Percentiles rank a stretch among this genome's conserved stretches.
Conservation (phyloP, 2,797 vertebrate genomes). For the Intellagama lesueurii region DNA sequence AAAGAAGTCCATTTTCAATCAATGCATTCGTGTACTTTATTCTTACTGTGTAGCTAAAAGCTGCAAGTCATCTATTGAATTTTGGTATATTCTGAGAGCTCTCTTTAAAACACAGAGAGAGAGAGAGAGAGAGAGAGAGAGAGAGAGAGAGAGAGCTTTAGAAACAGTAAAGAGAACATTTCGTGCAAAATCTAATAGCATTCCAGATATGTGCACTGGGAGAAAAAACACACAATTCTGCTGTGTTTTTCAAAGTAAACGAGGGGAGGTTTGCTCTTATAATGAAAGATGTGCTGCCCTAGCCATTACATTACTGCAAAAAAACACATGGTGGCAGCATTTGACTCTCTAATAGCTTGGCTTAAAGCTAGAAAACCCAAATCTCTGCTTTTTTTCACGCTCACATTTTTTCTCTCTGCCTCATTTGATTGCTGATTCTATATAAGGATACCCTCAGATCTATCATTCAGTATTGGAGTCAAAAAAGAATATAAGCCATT, state of each 20-base stretch:
- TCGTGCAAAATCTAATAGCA: background rate
- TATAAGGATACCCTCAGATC: background rate
- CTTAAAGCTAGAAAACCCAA: background rate
- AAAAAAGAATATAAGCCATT: background rate
- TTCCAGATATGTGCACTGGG: background rate
- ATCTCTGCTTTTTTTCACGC: background rate
- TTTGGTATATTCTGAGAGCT: background rate
- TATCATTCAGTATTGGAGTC: background rate
- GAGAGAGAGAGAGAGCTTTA: no score
- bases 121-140: no score
- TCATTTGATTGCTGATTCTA: background rate
- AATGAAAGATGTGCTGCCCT: background rate
- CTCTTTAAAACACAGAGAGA: background rate
- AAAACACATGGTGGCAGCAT: constrained; percentile 21
- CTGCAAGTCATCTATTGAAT: background rate
- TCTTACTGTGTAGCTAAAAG: background rate
- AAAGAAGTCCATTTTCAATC: background rate
- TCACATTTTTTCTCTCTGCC: background rate
- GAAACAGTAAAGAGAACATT: no score
- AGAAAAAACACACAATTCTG: background rate
- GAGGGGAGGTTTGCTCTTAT: background rate
- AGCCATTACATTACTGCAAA: background rate
- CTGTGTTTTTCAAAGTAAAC: background rate
- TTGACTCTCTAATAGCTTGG: background rate
- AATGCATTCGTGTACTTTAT: background rate